phyloP scores from a whole-genome alignment of 2,113 vertebrate species.

The Cygnus buccinator region DNA sequence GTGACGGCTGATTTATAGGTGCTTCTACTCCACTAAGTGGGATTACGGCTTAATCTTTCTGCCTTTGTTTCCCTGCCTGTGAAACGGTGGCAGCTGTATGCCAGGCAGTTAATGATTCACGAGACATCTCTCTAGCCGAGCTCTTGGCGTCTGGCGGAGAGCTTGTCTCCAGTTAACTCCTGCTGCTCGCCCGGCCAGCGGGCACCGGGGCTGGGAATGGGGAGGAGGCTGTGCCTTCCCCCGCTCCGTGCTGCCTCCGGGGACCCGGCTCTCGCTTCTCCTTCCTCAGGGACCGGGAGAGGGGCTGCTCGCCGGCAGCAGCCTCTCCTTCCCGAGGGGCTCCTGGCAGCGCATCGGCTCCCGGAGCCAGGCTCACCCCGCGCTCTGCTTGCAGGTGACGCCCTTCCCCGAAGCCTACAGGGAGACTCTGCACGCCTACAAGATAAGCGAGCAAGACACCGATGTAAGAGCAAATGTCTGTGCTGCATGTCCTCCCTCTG shows the following conservation, averaged over 20 bases:
- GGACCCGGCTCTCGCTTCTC: accelerated
- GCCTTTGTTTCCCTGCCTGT: slow-evolving; percentile 25
- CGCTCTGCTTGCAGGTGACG: slow-evolving; percentile 82
- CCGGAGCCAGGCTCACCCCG: not conserved
- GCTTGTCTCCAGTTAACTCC: not conserved
- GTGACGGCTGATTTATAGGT: slow-evolving; percentile 12
- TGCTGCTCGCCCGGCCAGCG: not conserved
- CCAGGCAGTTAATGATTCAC: not conserved
- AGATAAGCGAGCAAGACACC: slow-evolving; percentile 93
- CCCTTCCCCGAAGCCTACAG: slow-evolving; percentile 89
- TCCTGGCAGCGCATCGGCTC: not conserved
- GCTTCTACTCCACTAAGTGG: not conserved
- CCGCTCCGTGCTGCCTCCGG: accelerated
- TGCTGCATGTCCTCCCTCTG: not conserved
- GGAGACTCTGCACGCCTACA: slow-evolving; percentile 87
- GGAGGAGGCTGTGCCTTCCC: not conserved
- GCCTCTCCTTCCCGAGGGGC: not conserved
- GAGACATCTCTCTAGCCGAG: not conserved
- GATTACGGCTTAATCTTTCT: not conserved
- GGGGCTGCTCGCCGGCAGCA: not conserved
- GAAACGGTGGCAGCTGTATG: not conserved
- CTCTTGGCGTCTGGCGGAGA: not conserved
- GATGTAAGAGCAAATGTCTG: slow-evolving; percentile 83
- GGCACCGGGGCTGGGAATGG: not conserved
- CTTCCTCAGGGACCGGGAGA: not conserved